These are phyloP conservation scores for Perca flavescens DNA, from an alignment of 2,113 vertebrate genomes.

Conservation along the genomic window DNA sequence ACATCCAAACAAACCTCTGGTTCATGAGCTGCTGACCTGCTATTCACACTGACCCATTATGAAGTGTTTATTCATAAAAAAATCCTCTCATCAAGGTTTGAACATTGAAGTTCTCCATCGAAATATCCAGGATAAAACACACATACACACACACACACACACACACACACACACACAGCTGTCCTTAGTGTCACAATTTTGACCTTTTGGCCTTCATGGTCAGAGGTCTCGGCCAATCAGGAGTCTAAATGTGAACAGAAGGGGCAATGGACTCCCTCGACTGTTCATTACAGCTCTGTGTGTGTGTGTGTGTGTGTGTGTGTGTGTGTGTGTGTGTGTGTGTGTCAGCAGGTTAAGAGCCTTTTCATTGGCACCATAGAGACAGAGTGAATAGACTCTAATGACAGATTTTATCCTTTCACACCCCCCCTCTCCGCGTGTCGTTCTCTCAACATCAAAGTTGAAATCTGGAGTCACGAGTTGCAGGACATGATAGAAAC, in stretches of 20 bases:
- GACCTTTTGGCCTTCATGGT: conserved; percentile 69
- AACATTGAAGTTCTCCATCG: conserved; percentile 17
- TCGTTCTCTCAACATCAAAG: conserved; percentile 68
- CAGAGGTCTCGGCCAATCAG: conserved; percentile 77
- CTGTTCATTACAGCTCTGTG: conserved; percentile 78
- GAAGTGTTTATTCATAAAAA: conserved; percentile 29
- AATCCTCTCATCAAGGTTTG: conserved; percentile 12
- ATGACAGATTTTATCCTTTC: conserved; percentile 80
- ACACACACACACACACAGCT: conserved; percentile 4
- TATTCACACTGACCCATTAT: conserved; percentile 11
- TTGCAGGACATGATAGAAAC: conserved; percentile 46
- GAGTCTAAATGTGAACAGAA: conserved; percentile 75
- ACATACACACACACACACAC: neutral
- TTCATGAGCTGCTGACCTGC: conserved; percentile 47
- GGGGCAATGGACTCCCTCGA: conserved; percentile 77
- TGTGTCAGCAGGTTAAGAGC: conserved; percentile 78
- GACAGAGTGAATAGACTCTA: conserved; percentile 76
- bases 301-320: conserved; percentile 61
- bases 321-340: conserved; percentile 54
- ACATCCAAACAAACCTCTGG: conserved; percentile 34
- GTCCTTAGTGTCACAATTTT: conserved; percentile 46
- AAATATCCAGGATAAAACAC: neutral
- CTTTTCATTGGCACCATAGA: conserved; percentile 71
- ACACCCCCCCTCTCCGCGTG: conserved; percentile 36
- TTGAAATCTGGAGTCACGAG: conserved; percentile 60